Evolutionary conservation across 1,140 invertebrate genomes (phyloP).

Genomic region (Pissodes strobi): DNA sequence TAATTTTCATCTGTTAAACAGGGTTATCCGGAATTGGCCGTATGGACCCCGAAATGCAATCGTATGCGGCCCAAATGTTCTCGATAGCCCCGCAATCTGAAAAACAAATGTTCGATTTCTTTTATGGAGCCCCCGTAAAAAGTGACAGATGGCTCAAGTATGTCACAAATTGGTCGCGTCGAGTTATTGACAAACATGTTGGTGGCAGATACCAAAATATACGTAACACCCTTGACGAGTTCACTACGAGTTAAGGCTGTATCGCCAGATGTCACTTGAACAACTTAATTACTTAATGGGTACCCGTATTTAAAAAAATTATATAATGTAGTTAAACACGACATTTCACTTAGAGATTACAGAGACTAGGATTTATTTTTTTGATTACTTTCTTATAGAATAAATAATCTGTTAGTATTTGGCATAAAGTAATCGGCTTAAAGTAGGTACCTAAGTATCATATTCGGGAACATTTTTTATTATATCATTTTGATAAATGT

Average conservation of each 20-base stretch:
- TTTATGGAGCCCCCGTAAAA: slow-evolving; percentile 5
- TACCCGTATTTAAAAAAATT: too few relatives aligned
- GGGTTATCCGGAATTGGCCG: background rate
- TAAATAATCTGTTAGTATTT: too few relatives aligned
- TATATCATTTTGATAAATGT: too few relatives aligned
- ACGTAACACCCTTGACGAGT: slow-evolving; percentile 40
- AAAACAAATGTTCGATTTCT: slow-evolving; percentile 26
- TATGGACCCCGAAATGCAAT: background rate
- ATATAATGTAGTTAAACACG: too few relatives aligned
- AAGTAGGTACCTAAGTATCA: too few relatives aligned
- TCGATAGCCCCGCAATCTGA: slow-evolving; percentile 16
- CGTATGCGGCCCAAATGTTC: slow-evolving; percentile 4
- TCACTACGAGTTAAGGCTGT: too few relatives aligned
- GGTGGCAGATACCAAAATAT: slow-evolving; percentile 13
- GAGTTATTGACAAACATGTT: slow-evolving; percentile 23
- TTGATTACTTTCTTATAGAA: too few relatives aligned
- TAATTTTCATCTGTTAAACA: background rate
- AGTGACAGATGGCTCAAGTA: slow-evolving; percentile 24
- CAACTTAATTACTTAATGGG: too few relatives aligned
- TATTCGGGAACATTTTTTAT: too few relatives aligned
- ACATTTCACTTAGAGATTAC: too few relatives aligned
- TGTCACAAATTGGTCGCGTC: slow-evolving; percentile 22
- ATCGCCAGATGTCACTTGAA: background rate
- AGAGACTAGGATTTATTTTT: too few relatives aligned
- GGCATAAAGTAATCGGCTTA: too few relatives aligned